Evolutionary conservation across 2,113 vertebrate species (phyloP), one percentile per base, ranked within the genome.

Genomic region (Anolis sagrei): DNA sequence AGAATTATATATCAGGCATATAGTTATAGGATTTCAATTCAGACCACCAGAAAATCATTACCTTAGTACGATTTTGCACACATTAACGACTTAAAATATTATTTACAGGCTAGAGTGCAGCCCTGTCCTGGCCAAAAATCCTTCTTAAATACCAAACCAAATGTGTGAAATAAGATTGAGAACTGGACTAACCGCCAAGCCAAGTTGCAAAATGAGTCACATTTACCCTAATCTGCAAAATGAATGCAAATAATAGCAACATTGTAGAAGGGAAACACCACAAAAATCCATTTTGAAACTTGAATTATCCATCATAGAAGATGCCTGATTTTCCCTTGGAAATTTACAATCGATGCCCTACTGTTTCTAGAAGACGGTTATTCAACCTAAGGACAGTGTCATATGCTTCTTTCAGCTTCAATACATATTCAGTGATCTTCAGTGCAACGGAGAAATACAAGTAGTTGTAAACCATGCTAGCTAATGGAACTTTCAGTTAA

Each of bases 41-140:
- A 4, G 77, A 83, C 87, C 88, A 87, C 73, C 81, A 81, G 34
- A 49, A 86, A 39, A 61, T 34, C 36, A 72, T 16, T 79, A 83
- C 0, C 10, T 73, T 14, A 44, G 3, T 32, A 3, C 19, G 76
- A 86, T 78, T 85, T 80, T 66, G 10, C 7, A 68, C 2, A 27
- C 58, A 0, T 4, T 21, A 81, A 68, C 9, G 79, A 11, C 1
- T 18, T 36, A 87, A 70, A 72, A 88, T 75, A 14, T 39, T 66
- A 74, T 79, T 61, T 79, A 64, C 27, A 27, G 7, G 7, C 73
- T 64, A n/a, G 48, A 72, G 75, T 81, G 25, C 1, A 39, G 13
- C 16, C 32, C 18, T 36, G 1, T 34, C 32, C 10, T 11, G 51
- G 19, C 34, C 58, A 34, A 58, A 62, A 25, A 25, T 79, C 54